Conservation (phyloP, 2,888 invertebrate genomes). For the Euproctis similis region DNA sequence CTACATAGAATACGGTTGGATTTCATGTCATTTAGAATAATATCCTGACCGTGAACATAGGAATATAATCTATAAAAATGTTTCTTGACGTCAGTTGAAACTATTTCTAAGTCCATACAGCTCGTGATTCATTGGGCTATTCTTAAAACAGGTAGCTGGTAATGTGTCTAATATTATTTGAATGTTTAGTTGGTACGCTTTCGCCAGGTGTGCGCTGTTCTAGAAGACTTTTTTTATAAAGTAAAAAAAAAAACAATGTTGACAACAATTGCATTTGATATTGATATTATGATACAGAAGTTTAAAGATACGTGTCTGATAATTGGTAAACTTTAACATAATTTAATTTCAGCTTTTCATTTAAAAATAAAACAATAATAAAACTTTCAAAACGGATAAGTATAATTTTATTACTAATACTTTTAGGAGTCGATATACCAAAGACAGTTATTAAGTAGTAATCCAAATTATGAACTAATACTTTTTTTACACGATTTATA, state of each 20-base stretch:
- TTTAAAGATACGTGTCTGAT: conserved; percentile 28
- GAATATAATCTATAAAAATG: conserved; percentile 41
- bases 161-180: conserved; percentile 46
- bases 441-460: no score
- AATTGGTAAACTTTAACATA: no score
- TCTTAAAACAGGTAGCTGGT: conserved; percentile 45
- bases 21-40: conserved; percentile 27
- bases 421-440: no score
- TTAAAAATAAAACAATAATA: no score
- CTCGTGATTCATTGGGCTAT: conserved; percentile 63
- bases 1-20: conserved; percentile 13
- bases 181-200: conserved; percentile 34
- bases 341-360: no score
- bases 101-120: conserved; percentile 50
- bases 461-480: no score
- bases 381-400: no score
- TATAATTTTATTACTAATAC: no score
- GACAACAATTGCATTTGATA: conserved; percentile 35
- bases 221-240: conserved; percentile 15
- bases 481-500: no score
- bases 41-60: conserved; percentile 29
- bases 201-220: conserved; percentile 36
- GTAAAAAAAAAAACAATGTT: conserved; percentile 31
- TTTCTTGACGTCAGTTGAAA: conserved; percentile 55
- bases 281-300: conserved; percentile 38